Evolutionary conservation across 2,113 vertebrate genomes (phyloP).

Genomic region (Chlorodrepanis virens): DNA sequence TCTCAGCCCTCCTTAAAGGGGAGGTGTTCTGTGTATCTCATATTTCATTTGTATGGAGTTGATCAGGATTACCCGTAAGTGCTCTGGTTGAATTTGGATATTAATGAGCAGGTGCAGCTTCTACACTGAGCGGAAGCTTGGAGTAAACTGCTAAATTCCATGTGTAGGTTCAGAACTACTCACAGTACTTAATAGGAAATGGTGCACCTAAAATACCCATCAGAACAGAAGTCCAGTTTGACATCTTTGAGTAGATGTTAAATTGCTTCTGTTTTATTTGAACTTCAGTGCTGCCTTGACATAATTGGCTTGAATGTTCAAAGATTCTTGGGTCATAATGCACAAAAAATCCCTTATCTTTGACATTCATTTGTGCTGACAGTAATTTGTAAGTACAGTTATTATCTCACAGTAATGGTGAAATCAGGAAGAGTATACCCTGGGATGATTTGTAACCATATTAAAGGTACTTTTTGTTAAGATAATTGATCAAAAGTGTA

Average conservation of each 20-base stretch:
- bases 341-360: not conserved
- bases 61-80: accelerated
- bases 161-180: not conserved
- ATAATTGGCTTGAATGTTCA: not conserved
- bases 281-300: not conserved
- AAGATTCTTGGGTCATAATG: not conserved
- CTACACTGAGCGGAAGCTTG: not conserved
- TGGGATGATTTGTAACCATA: not conserved
- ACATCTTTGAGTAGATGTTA: not conserved
- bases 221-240: not conserved
- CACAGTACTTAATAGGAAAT: not conserved
- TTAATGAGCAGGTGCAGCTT: not conserved
- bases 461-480: not conserved
- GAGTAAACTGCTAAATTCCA: not conserved
- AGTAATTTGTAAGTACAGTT: not conserved
- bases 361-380: not conserved
- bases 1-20: not conserved
- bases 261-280: not conserved
- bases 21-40: not conserved
- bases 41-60: not conserved
- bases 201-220: not conserved
- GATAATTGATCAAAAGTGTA: no score
- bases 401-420: not conserved
- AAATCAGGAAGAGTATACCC: not conserved
- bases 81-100: not conserved